Evolutionary conservation across 2,797 vertebrate species (phyloP).

Genomic region (Margarornis squamiger): DNA sequence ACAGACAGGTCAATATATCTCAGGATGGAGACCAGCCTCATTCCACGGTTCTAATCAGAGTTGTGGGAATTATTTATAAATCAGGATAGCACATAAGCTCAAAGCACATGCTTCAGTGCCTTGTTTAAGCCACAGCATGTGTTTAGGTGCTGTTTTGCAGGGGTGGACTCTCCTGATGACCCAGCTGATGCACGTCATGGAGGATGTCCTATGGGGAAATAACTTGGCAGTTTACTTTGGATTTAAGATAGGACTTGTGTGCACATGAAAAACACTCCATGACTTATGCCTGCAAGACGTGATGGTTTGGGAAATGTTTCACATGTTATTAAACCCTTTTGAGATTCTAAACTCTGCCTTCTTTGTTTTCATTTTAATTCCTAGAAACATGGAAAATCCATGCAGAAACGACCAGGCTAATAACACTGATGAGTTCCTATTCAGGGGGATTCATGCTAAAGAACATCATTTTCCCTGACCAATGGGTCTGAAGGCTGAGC

Average conservation of each 20-base stretch:
- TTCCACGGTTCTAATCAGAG: background rate
- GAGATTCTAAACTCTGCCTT: background rate
- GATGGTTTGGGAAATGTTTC: background rate
- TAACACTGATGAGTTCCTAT: background rate
- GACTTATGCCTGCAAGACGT: background rate
- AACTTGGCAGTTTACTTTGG: conserved; percentile 7
- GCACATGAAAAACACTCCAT: background rate
- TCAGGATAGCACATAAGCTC: background rate
- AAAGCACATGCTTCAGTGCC: background rate
- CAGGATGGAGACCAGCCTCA: background rate
- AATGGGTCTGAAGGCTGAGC: background rate
- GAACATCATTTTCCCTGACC: background rate
- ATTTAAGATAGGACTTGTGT: background rate
- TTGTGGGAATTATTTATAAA: background rate
- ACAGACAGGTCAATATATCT: rapidly evolving
- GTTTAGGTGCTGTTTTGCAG: background rate
- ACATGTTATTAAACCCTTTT: rapidly evolving
- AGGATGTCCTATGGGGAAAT: background rate
- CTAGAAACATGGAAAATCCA: background rate
- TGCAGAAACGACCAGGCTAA: background rate
- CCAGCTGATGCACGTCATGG: background rate
- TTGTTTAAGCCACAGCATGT: background rate
- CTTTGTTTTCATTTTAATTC: background rate
- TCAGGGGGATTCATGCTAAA: background rate
- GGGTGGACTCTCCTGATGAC: background rate